phyloP scores from a whole-genome alignment of 2,797 vertebrate species.

The Gouania willdenowi region DNA sequence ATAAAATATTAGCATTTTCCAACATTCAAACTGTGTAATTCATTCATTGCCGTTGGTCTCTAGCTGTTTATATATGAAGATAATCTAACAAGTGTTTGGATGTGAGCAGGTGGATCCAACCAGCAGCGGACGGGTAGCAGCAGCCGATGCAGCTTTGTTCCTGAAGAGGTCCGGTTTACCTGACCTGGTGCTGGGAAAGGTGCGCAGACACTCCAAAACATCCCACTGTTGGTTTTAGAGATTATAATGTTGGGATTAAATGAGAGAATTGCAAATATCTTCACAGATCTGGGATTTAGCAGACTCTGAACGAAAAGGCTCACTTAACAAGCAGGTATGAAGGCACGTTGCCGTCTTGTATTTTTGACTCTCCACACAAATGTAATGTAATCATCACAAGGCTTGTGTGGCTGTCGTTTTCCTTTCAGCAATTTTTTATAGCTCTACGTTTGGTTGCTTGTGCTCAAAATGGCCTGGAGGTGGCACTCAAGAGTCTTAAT shows the following conservation, averaged over 20 bases:
- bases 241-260: background rate
- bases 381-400: background rate
- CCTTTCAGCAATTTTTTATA: constrained; percentile 97
- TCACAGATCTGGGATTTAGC: constrained; percentile 96
- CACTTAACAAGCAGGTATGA: constrained; percentile 92
- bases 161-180: constrained; percentile 93
- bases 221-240: background rate
- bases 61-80: background rate
- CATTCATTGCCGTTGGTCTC: background rate
- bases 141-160: constrained; percentile 92
- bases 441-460: constrained; percentile 93
- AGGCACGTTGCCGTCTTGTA: too few relatives aligned
- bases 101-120: constrained; percentile 82
- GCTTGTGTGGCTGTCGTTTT: background rate
- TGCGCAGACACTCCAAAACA: constrained; percentile 42
- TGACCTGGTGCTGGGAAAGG: constrained; percentile 94
- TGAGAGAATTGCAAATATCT: constrained; percentile 23
- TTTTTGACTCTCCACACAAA: too few relatives aligned
- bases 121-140: constrained; percentile 86
- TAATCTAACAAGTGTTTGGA: background rate
- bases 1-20: too few relatives aligned
- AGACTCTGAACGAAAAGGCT: constrained; percentile 91
- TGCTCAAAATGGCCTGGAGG: constrained; percentile 97
- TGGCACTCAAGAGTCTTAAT: constrained; percentile 86
- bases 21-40: background rate